A percentile compares a stretch with the other conserved stretches of the same genome.
phyloP scores from a whole-genome alignment of 2,888 invertebrate species.

The Heliothis peltigera region DNA sequence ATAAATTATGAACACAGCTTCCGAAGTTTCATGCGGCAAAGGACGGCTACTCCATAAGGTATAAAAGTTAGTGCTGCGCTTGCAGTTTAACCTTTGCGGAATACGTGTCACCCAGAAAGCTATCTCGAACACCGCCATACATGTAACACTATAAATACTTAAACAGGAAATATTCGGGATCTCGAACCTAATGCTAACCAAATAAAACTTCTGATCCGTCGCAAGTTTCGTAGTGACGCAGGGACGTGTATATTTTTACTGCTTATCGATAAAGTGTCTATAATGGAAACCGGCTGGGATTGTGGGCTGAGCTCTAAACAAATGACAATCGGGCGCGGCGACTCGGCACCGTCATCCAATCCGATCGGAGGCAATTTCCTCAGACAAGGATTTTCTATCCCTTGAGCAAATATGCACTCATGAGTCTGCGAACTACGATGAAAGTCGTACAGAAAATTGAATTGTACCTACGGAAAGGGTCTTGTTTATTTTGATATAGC shows the following conservation, averaged over 20 bases:
- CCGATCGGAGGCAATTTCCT: conserved; percentile 82
- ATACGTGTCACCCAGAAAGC: conserved; percentile 41
- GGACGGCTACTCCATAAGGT: conserved; percentile 56
- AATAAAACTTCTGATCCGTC: conserved; percentile 36
- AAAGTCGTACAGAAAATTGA: conserved; percentile 80
- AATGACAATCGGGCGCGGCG: conserved; percentile 74
- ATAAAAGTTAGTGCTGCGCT: conserved; percentile 54
- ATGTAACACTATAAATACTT: conserved; percentile 54
- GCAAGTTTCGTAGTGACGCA: conserved; percentile 43
- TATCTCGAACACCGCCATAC: conserved; percentile 36
- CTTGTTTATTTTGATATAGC: conserved; percentile 68
- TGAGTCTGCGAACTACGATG: conserved; percentile 76
- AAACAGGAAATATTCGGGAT: conserved; percentile 37
- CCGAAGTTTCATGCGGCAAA: conserved; percentile 50
- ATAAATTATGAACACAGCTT: conserved; percentile 52
- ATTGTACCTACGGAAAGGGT: conserved; percentile 75
- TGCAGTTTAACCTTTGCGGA: conserved; percentile 56
- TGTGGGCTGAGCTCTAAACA: conserved; percentile 71
- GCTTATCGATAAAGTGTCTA: conserved; percentile 65
- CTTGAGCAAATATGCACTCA: conserved; percentile 82
- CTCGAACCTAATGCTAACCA: conserved; percentile 31
- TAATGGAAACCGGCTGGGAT: conserved; percentile 64
- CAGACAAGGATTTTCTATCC: conserved; percentile 80
- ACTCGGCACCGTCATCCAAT: conserved; percentile 75
- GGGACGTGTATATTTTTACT: conserved; percentile 59